phyloP scores from a whole-genome alignment of 53 echinoderm and acorn worm genomes.

The Hippasteria phrygiana region DNA sequence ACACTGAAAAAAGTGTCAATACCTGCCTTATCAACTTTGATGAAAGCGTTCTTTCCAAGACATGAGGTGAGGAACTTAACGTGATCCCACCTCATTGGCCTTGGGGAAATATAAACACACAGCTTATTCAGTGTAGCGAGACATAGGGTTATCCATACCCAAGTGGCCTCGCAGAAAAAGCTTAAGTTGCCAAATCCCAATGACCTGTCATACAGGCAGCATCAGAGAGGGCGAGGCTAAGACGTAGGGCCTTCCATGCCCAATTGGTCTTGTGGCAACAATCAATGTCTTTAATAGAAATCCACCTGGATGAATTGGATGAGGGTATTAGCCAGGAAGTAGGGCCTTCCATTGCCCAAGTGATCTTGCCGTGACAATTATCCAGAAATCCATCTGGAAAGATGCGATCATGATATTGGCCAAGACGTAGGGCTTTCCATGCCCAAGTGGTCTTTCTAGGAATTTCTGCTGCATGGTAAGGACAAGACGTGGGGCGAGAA shows the following conservation, averaged over 20 bases:
- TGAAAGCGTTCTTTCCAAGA: background rate
- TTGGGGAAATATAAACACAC: background rate
- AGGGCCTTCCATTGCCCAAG: constrained; percentile 49
- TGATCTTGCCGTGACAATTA: constrained; percentile 45
- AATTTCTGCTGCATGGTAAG: background rate
- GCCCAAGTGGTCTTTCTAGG: constrained; percentile 57
- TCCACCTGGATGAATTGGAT: background rate
- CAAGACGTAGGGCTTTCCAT: constrained; percentile 57
- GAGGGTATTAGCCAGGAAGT: constrained; percentile 15
- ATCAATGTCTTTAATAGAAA: background rate
- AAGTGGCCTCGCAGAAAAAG: constrained; percentile 36
- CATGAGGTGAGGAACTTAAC: constrained; percentile 15
- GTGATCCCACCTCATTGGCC: constrained; percentile 42
- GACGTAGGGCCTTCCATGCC: constrained; percentile 50
- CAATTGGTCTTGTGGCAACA: constrained; percentile 32
- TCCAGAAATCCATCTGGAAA: background rate
- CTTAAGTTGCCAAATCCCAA: background rate
- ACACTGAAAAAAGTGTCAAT: background rate
- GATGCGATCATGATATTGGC: too few relatives aligned
- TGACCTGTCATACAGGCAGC: background rate
- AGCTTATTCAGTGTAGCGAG: background rate
- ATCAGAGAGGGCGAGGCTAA: background rate
- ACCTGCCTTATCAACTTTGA: constrained; percentile 4
- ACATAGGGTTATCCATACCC: constrained; percentile 1
- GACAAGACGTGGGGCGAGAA: background rate